These are phyloP conservation scores for Synanthedon andrenaeformis DNA, from an alignment of 2,888 invertebrate genomes.

Conservation along the genomic window DNA sequence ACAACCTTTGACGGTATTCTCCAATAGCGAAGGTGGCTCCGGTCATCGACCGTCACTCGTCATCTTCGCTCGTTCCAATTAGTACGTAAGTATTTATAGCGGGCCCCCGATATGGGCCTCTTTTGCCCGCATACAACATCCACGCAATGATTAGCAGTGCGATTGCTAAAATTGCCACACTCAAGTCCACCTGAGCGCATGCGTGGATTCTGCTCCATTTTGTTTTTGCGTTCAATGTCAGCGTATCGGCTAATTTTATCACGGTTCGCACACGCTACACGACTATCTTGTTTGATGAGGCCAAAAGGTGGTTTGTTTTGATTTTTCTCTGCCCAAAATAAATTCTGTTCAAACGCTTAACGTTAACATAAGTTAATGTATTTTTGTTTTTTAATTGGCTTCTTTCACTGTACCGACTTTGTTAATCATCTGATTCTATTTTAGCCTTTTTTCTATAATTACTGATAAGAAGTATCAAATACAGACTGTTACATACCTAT, in stretches of 20 bases:
- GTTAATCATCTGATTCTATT: too few relatives aligned
- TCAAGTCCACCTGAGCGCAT: conserved; percentile 45
- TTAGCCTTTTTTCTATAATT: too few relatives aligned
- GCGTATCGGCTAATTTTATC: conserved; percentile 69
- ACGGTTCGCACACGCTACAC: conserved; percentile 51
- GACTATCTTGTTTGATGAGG: conserved; percentile 57
- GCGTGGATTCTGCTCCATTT: conserved; percentile 56
- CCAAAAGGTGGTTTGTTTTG: conserved; percentile 58
- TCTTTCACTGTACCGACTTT: too few relatives aligned
- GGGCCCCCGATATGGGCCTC: conserved; percentile 36
- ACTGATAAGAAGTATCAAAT: too few relatives aligned
- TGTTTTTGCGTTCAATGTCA: conserved; percentile 70
- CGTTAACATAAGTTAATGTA: conserved; percentile 10
- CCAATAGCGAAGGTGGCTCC: conserved; percentile 29
- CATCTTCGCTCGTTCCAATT: conserved; percentile 40
- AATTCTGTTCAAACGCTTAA: conserved; percentile 8
- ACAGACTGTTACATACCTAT: too few relatives aligned
- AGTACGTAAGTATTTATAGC: conserved; percentile 22
- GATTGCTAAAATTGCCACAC: conserved; percentile 40
- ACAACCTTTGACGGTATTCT: conserved; percentile 33
- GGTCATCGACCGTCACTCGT: conserved; percentile 47
- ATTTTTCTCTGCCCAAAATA: conserved; percentile 42
- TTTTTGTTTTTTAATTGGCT: not conserved
- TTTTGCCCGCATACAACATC: conserved; percentile 17
- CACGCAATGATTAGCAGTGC: conserved; percentile 29